Evolutionary conservation across 92 coral and sea anemone genomes (phyloP).

Genomic region (Palythoa grandis): DNA sequence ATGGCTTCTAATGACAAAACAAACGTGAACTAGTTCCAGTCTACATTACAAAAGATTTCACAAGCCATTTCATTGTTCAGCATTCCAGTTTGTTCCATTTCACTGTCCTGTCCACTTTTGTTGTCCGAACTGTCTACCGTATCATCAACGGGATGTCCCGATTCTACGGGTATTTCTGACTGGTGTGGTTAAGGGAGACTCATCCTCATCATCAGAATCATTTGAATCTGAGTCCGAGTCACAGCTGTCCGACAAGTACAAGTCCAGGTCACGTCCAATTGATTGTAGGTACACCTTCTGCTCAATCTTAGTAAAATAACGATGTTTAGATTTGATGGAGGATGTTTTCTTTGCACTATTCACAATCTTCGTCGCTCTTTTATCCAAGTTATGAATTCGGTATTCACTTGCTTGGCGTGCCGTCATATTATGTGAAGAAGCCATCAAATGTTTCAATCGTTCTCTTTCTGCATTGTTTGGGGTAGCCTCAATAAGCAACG

Average conservation of each 20-base stretch:
- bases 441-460: constrained; percentile 49
- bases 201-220: constrained; percentile 34
- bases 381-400: constrained; percentile 36
- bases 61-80: constrained; percentile 15
- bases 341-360: constrained; percentile 10
- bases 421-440: constrained; percentile 57
- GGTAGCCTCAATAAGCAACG: constrained; percentile 29
- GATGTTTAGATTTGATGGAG: constrained; percentile 48
- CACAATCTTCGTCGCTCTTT: constrained; percentile 54
- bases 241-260: constrained; percentile 49
- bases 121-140: constrained; percentile 11
- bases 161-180: constrained; percentile 28
- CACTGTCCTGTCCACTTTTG: constrained; percentile 18
- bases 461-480: constrained; percentile 33
- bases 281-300: constrained; percentile 54
- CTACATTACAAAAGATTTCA: constrained; percentile 45
- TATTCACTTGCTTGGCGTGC: constrained; percentile 45
- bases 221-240: constrained; percentile 49
- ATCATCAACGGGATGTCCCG: constrained; percentile 16
- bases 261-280: constrained; percentile 39
- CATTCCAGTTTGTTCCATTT: constrained; percentile 6
- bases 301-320: constrained; percentile 52
- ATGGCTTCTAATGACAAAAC: constrained; percentile 14
- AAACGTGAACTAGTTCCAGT: constrained; percentile 50
- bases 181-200: constrained; percentile 6